Base-by-base conservation (phyloP, 2,113 vertebrate genomes). In the Semicossyphus pulcher region DNA sequence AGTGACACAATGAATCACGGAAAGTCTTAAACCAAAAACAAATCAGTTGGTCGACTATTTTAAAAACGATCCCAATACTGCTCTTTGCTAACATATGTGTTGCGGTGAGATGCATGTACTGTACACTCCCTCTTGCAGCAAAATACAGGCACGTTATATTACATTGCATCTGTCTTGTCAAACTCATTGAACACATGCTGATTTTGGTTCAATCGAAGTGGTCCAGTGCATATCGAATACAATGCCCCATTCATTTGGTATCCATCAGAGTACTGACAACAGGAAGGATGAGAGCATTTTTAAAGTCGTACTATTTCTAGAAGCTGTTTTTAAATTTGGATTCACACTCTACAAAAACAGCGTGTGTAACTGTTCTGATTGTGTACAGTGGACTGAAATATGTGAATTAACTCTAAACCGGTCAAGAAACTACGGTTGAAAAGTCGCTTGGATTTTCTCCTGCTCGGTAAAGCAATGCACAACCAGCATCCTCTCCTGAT, bases 81-180 rank as follows among this genome's bases (percentile, higher is more conserved):
- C 18, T 71, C 52, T 65, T 63, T 57, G 57, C 70, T 73, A 51
- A 78, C 62, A 72, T 34, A 20, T 39, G 29, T 72, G 64, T 80
- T 63, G 49, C 76, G 28, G 57, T 84, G 76, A 83, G 83, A 89
- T 86, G 51, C 69, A 72, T 67, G 74, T 83, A 69, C 64, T 81
- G 75, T 76, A 89, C 86, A 88, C 80, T 80, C 80, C 83, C 74
- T 80, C 80, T 90, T 92, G 89, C 86, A 89, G 89, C 87, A 91
- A 89, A 91, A 89, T 89, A 92, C 86, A 93, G 90, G 89, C 88
- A 90, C 88, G n/a, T 83, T 90, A 91, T 85, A 74, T 86, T 90
- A 91, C 86, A 90, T 92, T 91, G 88, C 89, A 91, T 90, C 78
- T 84, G 87, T 90, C 88, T 87, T 32, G 56, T 90, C 81, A 81